Evolutionary conservation across 2,888 invertebrate species (phyloP), one percentile per base, ranked within the genome.

Genomic region (Chrysodeixis includens): DNA sequence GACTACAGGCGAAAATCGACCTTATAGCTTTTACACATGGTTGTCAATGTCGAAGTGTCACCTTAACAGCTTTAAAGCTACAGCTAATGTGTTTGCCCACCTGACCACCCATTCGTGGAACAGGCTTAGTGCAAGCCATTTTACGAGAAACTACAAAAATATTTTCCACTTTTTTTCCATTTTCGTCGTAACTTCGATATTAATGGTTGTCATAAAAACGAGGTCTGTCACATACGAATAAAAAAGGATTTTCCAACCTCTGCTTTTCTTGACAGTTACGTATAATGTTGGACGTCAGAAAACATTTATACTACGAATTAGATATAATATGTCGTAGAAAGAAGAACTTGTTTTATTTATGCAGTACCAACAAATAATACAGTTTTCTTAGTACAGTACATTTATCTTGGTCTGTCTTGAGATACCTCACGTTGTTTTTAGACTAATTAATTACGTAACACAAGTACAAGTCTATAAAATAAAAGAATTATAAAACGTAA

Each of bases 241-340:
- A 30, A 26, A 30, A 51, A 66, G 20, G 40, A 63, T 30, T 69
- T 62, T 30, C 44, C 52, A 14, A 74, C 55, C 74, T 74, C 69
- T 66, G 69, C 53, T 66, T 63, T 66, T 61, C 53, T 58, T 56
- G 14, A 51, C 32, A 73, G 56, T 65, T 56, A 65, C 62, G 59
- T 26, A 44, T 55, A 52, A 66, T 2, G 35, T 14, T 9, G 32
- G 32, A 32, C 10, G 2, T 35, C 40, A 40, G 0, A n/a, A 40
- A n/a, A 40, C 40, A 40, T 40, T 40, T n/a, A 40, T 40, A n/a
- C n/a, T 4, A n/a, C 40, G n/a, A 3, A 32, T 10, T n/a, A 14
- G 14, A 35, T 2, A 35, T 12, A 5, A 35, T 6, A 40, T 14
- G n/a, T 40, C 14, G n/a, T 7, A 40, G 7, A n/a, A 35, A 35